Evolutionary conservation across 2,888 invertebrate species (phyloP), one percentile per base, ranked within the genome.

Genomic region (Diaperis boleti): DNA sequence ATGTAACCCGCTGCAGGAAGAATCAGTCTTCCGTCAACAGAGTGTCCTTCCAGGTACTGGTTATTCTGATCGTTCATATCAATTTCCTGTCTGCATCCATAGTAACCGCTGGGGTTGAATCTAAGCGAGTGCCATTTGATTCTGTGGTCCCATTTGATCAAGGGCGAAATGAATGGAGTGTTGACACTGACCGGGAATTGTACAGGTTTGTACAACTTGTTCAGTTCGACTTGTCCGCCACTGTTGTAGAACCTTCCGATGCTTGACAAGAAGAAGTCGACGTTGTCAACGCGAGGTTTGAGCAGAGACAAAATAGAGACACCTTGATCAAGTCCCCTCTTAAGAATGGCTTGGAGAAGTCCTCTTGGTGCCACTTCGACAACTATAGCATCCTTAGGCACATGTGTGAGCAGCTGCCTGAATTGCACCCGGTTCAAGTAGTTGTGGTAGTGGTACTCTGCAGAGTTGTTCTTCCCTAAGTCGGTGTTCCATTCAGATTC

Each of bases 391-490:
- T 93, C 88, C 15, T 85, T 83, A 1, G 92, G 94, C 68, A 95
- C 88, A 70, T 90, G 84, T n/a, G 84, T 83, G n/a, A 92, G 83
- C 0, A 91, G 90, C 78, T 94, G 93, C 74, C 92, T 91, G 79
- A 92, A 92, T 15, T 89, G 82, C 0, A 84, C 80, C 66, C 82
- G 75, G 84, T 85, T 92, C 76, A 92, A 79, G 15, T 94, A 82
- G 78, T 95, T 96, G 76, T 94, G 94, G 1, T 91, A 91, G 76
- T 94, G 94, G 78, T 97, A 97, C 70, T 94, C 94, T 1, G 96
- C 92, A 0, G 94, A 94, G 1, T 89, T 70, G 11, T 65, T 59
- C 65, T 85, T 82, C 0, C 89, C 88, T 22, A 86, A 83, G 0
- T 87, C 80, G 0, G 87, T 85, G 37, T 87, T 86, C 95, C 94